Evolutionary conservation across 2,888 invertebrate species (phyloP).

Genomic region (Trichopria drosophilae): DNA sequence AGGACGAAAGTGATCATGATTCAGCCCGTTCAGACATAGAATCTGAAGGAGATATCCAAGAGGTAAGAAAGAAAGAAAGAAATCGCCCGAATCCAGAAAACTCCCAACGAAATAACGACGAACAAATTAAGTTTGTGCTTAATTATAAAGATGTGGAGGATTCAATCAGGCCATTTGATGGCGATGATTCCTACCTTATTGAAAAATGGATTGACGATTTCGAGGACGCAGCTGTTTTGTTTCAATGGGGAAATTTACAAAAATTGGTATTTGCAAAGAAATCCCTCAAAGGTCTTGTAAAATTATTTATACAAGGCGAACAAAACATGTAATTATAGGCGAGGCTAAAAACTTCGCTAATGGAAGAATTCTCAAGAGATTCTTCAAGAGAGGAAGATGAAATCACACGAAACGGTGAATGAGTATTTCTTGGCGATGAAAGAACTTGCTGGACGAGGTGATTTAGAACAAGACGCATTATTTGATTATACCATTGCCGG

Average conservation of each 20-base stretch:
- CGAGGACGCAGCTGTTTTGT: constrained; percentile 39
- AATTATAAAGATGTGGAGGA: constrained; percentile 42
- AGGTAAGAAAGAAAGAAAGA: no score
- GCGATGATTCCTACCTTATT: constrained; percentile 38
- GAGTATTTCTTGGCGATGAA: constrained; percentile 15
- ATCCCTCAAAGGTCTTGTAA: constrained; percentile 39
- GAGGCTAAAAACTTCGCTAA: constrained; percentile 6
- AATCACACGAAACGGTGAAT: constrained; percentile 1
- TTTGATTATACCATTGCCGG: constrained; percentile 1
- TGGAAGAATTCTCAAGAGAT: constrained; percentile 12
- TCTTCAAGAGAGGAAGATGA: constrained; percentile 1
- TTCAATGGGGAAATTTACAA: constrained; percentile 41
- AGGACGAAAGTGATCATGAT: neutral
- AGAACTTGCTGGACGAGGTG: constrained; percentile 7
- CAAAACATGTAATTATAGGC: constrained; percentile 32
- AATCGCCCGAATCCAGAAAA: no score
- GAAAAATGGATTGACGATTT: constrained; percentile 40
- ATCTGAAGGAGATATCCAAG: no score
- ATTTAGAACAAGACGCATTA: constrained; percentile 9
- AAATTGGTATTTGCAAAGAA: constrained; percentile 44
- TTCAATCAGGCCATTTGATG: constrained; percentile 36
- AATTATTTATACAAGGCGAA: constrained; percentile 40
- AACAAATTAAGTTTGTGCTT: constrained; percentile 25
- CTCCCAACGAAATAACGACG: no score
- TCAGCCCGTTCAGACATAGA: no score